Conservation (phyloP, 2,888 invertebrate species). For the Ectropis crepuscularia region DNA sequence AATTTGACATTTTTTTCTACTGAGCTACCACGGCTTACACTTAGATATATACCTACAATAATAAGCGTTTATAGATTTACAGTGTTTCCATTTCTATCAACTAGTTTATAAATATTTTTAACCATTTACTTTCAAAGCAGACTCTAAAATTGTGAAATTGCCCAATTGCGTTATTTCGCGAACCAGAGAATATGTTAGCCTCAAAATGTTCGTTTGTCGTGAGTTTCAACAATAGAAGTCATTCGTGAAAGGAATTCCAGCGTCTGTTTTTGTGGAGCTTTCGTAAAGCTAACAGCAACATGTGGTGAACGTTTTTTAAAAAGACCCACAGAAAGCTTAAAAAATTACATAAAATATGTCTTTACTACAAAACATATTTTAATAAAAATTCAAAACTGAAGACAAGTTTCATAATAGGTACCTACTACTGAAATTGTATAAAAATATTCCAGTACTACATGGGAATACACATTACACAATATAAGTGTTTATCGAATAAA, state of each 20-base stretch:
- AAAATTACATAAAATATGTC: not conserved
- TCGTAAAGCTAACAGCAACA: not conserved
- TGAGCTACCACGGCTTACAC: no score
- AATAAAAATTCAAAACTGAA: no score
- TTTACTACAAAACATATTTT: no score
- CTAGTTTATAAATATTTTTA: not conserved
- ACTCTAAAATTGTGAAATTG: not conserved
- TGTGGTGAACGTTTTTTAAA: not conserved
- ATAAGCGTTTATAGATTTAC: no score
- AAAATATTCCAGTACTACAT: no score
- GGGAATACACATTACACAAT: no score
- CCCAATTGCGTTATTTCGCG: slow-evolving; percentile 11
- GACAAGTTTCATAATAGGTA: no score
- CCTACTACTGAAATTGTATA: no score
- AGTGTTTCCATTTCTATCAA: no score
- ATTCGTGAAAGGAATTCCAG: slow-evolving; percentile 6
- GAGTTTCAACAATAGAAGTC: slow-evolving; percentile 12
- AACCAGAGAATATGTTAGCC: slow-evolving; percentile 4
- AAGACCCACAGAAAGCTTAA: not conserved
- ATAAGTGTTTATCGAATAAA: no score
- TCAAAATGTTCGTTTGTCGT: slow-evolving; percentile 11
- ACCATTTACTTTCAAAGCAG: not conserved
- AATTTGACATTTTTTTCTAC: no score
- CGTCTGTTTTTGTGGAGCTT: slow-evolving; percentile 5
- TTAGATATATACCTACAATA: no score